phyloP scores from a whole-genome alignment of 2,888 invertebrate genomes.

The Pandemis heparana region DNA sequence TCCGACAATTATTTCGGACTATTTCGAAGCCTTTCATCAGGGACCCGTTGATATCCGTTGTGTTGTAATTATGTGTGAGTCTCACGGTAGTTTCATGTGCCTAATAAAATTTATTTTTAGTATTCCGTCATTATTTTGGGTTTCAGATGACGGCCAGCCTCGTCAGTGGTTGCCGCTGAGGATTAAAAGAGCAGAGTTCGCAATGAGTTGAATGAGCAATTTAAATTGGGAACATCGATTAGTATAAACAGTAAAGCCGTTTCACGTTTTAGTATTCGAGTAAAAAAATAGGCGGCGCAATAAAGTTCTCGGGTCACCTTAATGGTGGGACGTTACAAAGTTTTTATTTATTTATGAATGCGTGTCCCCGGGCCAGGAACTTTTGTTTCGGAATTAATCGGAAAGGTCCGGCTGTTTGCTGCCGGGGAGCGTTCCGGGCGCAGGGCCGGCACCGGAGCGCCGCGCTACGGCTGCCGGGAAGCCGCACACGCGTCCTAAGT shows the following conservation, averaged over 20 bases:
- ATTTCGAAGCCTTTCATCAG: too few relatives aligned
- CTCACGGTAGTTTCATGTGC: too few relatives aligned
- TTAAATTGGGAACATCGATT: neutral
- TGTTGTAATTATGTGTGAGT: too few relatives aligned
- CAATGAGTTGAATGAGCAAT: neutral
- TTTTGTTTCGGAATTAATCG: conserved; percentile 31
- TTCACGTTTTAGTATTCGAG: neutral
- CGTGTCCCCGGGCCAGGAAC: conserved; percentile 13
- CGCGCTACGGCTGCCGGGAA: neutral
- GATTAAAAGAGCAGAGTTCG: too few relatives aligned
- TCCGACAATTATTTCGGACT: too few relatives aligned
- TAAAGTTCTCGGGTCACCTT: conserved; percentile 13
- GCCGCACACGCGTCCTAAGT: neutral
- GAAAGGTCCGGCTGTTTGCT: conserved; percentile 19
- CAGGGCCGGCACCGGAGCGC: neutral
- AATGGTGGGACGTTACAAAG: conserved; percentile 9
- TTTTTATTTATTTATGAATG: conserved; percentile 35
- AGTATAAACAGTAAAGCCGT: neutral
- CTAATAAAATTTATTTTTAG: too few relatives aligned
- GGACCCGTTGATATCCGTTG: too few relatives aligned
- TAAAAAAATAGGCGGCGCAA: neutral
- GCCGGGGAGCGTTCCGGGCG: neutral
- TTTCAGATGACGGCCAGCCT: too few relatives aligned
- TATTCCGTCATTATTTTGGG: too few relatives aligned
- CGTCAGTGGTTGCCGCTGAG: too few relatives aligned